A percentile compares a stretch with the other conserved stretches of the same genome.
Evolutionary conservation across 2,113 vertebrate genomes (phyloP).

Genomic region (Myiozetetes cayanensis): DNA sequence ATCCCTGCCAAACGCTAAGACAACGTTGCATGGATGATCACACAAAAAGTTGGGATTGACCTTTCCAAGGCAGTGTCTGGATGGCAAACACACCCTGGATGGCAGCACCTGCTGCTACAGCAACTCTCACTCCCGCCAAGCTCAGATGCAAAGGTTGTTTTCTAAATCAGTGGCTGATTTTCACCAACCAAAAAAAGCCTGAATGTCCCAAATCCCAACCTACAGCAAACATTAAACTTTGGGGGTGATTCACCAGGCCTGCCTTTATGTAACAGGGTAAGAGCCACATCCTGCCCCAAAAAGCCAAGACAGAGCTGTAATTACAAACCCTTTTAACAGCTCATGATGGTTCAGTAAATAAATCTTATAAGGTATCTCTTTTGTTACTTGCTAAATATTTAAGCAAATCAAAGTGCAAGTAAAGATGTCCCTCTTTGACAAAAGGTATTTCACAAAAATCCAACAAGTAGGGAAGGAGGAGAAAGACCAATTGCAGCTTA

Average conservation of each 20-base stretch:
- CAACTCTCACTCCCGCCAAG: neutral
- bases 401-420: neutral
- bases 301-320: neutral
- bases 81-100: neutral
- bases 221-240: neutral
- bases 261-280: neutral
- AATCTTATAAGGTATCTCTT: neutral
- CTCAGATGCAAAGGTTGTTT: neutral
- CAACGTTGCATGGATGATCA: fast-evolving
- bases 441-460: neutral
- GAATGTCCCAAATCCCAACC: neutral
- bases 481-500: slow-evolving; percentile 51
- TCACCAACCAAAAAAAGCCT: neutral
- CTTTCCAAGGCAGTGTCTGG: neutral
- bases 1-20: neutral
- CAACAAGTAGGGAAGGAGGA: neutral
- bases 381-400: neutral
- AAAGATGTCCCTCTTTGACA: neutral
- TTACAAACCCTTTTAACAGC: neutral
- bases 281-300: neutral
- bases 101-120: neutral
- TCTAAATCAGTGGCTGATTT: neutral
- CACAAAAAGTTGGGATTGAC: neutral
- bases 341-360: neutral
- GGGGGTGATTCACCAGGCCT: neutral